phyloP scores from a whole-genome alignment of 2,888 invertebrate species.

The Pegoplata infirma region DNA sequence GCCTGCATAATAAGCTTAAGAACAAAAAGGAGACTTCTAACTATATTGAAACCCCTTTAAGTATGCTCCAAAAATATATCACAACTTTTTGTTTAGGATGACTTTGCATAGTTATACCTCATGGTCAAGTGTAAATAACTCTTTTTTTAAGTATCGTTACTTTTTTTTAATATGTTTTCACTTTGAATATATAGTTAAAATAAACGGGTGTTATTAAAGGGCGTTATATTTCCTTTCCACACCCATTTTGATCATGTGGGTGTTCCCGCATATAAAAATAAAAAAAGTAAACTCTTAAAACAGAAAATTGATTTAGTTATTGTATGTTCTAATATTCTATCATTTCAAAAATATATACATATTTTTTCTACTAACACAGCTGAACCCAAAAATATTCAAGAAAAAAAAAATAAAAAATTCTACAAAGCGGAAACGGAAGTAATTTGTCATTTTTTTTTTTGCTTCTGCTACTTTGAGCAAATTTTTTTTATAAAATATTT shows the following conservation, averaged over 20 bases:
- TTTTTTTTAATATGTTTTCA: background rate
- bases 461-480: background rate
- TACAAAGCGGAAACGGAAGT: slow-evolving; percentile 44
- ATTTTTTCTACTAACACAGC: background rate
- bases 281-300: too few species aligned
- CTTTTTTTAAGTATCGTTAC: too few species aligned
- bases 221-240: slow-evolving; percentile 20
- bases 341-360: background rate
- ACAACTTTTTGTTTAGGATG: too few species aligned
- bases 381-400: slow-evolving; percentile 4
- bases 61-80: too few species aligned
- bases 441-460: slow-evolving; percentile 42
- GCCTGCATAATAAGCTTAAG: too few species aligned
- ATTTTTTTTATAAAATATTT: slow-evolving; percentile 9
- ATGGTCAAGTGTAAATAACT: background rate
- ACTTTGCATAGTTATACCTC: too few species aligned
- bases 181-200: background rate
- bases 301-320: slow-evolving; percentile 38
- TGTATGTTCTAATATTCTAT: slow-evolving; percentile 11
- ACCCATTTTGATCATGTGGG: slow-evolving; percentile 29
- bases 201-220: background rate
- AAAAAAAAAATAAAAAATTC: background rate
- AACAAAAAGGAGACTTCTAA: too few species aligned
- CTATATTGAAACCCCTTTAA: too few species aligned
- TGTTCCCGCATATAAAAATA: background rate